Evolutionary conservation across 2,888 invertebrate genomes (phyloP).

Genomic region (Cordilura impudica): DNA sequence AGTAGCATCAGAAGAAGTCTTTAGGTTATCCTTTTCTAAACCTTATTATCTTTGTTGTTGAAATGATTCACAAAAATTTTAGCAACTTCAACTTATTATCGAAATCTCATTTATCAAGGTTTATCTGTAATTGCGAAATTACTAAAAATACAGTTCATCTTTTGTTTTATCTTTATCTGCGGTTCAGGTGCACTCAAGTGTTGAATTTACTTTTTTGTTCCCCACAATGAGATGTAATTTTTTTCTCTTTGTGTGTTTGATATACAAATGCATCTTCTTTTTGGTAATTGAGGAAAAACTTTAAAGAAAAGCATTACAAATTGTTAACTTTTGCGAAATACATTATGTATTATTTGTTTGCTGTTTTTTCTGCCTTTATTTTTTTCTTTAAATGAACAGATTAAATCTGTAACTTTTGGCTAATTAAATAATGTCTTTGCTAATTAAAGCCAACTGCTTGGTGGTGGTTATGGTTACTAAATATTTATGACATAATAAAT

Average conservation of each 20-base stretch:
- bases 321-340: slow-evolving; percentile 3
- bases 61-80: too few relatives aligned
- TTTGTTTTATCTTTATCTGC: slow-evolving; percentile 31
- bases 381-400: slow-evolving; percentile 17
- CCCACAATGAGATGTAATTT: slow-evolving; percentile 37
- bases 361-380: not conserved
- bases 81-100: too few relatives aligned
- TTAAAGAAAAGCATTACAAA: slow-evolving; percentile 3
- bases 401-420: slow-evolving; percentile 23
- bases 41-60: too few relatives aligned
- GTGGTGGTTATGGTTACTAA: slow-evolving; percentile 22
- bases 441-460: slow-evolving; percentile 9
- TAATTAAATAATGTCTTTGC: slow-evolving; percentile 55
- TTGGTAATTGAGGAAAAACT: slow-evolving; percentile 15
- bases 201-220: slow-evolving; percentile 38
- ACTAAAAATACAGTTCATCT: slow-evolving; percentile 22
- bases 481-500: slow-evolving; percentile 49
- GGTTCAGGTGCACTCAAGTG: slow-evolving; percentile 54
- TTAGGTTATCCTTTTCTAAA: too few relatives aligned
- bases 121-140: not conserved
- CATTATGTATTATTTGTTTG: not conserved
- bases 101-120: not conserved
- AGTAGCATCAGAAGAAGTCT: too few relatives aligned
- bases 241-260: slow-evolving; percentile 28
- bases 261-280: slow-evolving; percentile 8